phyloP scores from a whole-genome alignment of 2,888 invertebrate genomes.

The Apamea monoglypha region DNA sequence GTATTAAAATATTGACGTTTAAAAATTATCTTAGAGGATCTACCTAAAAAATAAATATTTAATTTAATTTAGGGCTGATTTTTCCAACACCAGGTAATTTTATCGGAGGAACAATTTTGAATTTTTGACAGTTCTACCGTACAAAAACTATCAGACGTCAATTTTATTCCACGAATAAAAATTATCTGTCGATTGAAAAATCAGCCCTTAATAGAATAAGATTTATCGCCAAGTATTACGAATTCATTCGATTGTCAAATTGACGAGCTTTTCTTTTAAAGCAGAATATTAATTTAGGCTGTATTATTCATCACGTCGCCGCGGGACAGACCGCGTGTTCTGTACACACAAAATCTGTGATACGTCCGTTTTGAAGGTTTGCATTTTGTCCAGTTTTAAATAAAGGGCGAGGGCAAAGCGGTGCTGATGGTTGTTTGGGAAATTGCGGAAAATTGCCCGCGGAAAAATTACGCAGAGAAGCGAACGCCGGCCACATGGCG shows the following conservation, averaged over 20 bases:
- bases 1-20: background rate
- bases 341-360: conserved; percentile 56
- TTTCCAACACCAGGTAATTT: too few relatives aligned
- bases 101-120: too few relatives aligned
- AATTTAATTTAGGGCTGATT: background rate
- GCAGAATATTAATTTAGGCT: conserved; percentile 65
- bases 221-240: background rate
- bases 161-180: too few relatives aligned
- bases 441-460: conserved; percentile 85
- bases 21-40: background rate
- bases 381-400: conserved; percentile 78
- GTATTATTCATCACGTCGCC: conserved; percentile 71
- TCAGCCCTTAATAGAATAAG: background rate
- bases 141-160: too few relatives aligned
- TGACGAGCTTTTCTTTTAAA: conserved; percentile 19
- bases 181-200: too few relatives aligned
- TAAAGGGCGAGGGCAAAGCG: conserved; percentile 78
- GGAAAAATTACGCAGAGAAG: conserved; percentile 86
- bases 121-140: too few relatives aligned
- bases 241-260: conserved; percentile 10
- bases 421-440: conserved; percentile 82
- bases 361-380: conserved; percentile 71
- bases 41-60: background rate
- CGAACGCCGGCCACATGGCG: conserved; percentile 85
- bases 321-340: conserved; percentile 62